Evolutionary conservation across 1,140 invertebrate genomes (phyloP).

Genomic region (Drosophila parabipectinata): DNA sequence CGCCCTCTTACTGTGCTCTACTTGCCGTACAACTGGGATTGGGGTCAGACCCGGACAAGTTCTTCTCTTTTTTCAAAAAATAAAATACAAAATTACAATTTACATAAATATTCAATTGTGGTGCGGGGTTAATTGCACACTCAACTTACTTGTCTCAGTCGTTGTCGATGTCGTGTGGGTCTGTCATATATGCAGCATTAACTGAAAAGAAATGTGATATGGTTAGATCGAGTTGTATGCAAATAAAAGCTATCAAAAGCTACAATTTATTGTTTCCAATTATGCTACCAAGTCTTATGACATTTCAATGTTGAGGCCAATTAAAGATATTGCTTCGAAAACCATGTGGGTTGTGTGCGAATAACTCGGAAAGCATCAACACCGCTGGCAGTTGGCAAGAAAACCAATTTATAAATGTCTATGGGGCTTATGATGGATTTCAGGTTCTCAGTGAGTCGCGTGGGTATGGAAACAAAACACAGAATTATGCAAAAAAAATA

Average conservation of each 20-base stretch:
- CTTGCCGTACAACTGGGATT: conserved; percentile 33
- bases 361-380: conserved; percentile 17
- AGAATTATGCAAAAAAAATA: conserved; percentile 17
- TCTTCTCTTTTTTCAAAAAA: conserved; percentile 14
- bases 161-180: conserved; percentile 54
- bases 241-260: conserved; percentile 11
- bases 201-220: conserved; percentile 50
- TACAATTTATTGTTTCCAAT: conserved; percentile 45
- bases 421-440: conserved; percentile 41
- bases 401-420: conserved; percentile 56
- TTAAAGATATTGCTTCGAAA: conserved; percentile 41
- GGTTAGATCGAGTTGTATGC: conserved; percentile 30
- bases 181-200: conserved; percentile 76
- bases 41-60: conserved; percentile 44
- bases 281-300: conserved; percentile 42
- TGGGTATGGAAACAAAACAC: conserved; percentile 26
- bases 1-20: conserved; percentile 31
- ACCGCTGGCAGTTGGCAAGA: conserved; percentile 10
- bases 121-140: conserved; percentile 49
- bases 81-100: conserved; percentile 26
- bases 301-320: conserved; percentile 70
- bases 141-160: conserved; percentile 71
- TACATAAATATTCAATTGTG: conserved; percentile 38
- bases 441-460: conserved; percentile 30
- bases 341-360: conserved; percentile 50